Evolutionary conservation across 2,113 vertebrate genomes (phyloP).

Genomic region (Romanogobio albipinnatus): DNA sequence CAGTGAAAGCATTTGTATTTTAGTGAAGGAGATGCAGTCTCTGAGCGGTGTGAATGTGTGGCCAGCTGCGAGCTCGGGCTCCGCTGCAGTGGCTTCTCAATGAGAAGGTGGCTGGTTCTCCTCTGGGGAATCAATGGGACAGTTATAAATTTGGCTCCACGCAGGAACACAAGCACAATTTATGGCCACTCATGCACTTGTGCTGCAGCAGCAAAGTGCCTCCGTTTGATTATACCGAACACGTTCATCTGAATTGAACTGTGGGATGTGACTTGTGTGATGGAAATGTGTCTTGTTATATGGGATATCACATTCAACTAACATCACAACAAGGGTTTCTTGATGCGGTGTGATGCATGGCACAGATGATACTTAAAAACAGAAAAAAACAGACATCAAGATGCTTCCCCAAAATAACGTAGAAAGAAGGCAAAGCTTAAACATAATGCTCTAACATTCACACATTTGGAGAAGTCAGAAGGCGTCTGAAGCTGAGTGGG

Average conservation of each 20-base stretch:
- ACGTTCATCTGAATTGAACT: not conserved
- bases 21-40: conserved; percentile 35
- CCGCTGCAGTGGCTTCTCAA: conserved; percentile 16
- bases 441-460: not conserved
- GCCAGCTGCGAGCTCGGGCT: conserved; percentile 17
- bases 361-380: not conserved
- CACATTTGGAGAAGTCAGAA: not conserved
- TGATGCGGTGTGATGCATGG: too few species aligned
- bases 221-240: not conserved
- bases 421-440: not conserved
- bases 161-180: conserved; percentile 17
- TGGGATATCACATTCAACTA: not conserved
- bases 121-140: conserved; percentile 16
- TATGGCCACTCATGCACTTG: conserved; percentile 2
- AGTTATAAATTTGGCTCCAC: conserved; percentile 11
- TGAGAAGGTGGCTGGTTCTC: not conserved
- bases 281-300: not conserved
- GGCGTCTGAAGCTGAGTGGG: not conserved
- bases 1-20: conserved; percentile 45
- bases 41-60: not conserved
- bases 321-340: not conserved
- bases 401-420: not conserved
- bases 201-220: not conserved
- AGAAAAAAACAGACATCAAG: not conserved
- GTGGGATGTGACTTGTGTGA: not conserved